Conservation (phyloP, 2,888 invertebrate genomes). For the Pyralis farinalis region DNA sequence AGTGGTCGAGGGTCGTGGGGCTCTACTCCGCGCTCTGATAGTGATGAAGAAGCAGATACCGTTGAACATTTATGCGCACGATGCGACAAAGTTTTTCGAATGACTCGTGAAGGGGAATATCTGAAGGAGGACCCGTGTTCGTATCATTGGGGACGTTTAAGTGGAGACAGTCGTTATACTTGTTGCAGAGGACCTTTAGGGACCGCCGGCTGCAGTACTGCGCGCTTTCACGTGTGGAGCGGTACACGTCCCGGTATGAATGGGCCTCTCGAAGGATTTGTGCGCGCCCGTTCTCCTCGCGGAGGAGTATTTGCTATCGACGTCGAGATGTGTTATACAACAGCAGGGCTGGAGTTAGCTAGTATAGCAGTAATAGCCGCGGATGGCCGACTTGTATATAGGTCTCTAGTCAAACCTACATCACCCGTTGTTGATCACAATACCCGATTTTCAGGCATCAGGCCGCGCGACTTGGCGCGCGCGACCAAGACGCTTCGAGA, state of each 20-base stretch:
- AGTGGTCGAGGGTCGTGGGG: slow-evolving; percentile 79
- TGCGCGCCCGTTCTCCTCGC: slow-evolving; percentile 77
- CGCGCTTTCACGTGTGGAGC: slow-evolving; percentile 88
- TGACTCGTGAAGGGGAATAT: slow-evolving; percentile 87
- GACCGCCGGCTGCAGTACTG: slow-evolving; percentile 83
- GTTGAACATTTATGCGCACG: slow-evolving; percentile 85
- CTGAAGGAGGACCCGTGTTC: slow-evolving; percentile 87
- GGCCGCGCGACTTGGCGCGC: slow-evolving; percentile 76
- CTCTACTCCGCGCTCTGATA: slow-evolving; percentile 78
- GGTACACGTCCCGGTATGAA: slow-evolving; percentile 86
- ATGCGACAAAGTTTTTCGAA: slow-evolving; percentile 86
- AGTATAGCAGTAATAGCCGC: slow-evolving; percentile 91
- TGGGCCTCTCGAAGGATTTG: slow-evolving; percentile 86
- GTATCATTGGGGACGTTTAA: slow-evolving; percentile 95
- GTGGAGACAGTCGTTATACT: slow-evolving; percentile 75
- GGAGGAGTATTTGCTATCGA: slow-evolving; percentile 91
- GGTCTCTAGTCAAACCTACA: slow-evolving; percentile 91
- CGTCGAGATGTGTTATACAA: slow-evolving; percentile 98
- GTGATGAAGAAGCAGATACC: slow-evolving; percentile 79
- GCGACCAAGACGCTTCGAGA: slow-evolving; percentile 86
- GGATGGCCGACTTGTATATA: slow-evolving; percentile 89
- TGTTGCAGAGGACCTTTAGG: slow-evolving; percentile 82
- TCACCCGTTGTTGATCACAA: slow-evolving; percentile 95
- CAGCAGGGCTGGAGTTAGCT: slow-evolving; percentile 91
- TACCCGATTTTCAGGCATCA: slow-evolving; percentile 97